Evolutionary conservation across 2,113 vertebrate species (phyloP), one percentile per base, ranked within the genome.

Genomic region (Ellobius talpinus): DNA sequence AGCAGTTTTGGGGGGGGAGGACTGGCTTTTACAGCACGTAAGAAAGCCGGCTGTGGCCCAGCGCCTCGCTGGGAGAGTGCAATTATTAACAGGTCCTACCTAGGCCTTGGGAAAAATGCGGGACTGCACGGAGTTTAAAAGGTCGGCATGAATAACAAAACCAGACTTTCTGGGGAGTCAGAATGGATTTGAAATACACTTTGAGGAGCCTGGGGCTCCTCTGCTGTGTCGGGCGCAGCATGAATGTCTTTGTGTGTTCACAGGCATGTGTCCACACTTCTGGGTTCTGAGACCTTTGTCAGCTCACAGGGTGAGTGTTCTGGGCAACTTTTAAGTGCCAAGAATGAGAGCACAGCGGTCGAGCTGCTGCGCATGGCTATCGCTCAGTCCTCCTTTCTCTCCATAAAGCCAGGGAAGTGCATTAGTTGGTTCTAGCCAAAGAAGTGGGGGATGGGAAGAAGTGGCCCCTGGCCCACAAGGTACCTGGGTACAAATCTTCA

Each of bases 81-180:
- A 98, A 98, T 98, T 98, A 98, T 99, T 99, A 98, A 98, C 98
- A 98, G 98, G 96, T 98, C 98, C 98, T 98, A 98, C 95, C 74
- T 47, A 98, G 98, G 98, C 98, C 98, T 98, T 96, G 87, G 98
- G 98, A 98, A 98, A 98, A 98, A 98, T 97, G 98, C 97, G 98
- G 98, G 97, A 97, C 98, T 98, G 97, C 95, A 68, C 97, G 97
- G 97, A 98, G 98, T 98, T 98, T 98, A 98, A 98, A 99, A 98
- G 98, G 98, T 98, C 98, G 98, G 96, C 0, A 45, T 95, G 98
- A 98, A 98, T 98, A 98, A 98, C 96, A 98, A 98, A 98, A 98
- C 96, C 98, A 98, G 98, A 98, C 98, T 98, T 98, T 98, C 97
- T 98, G 97, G 95, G 94, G 98, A 98, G 98, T 98, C 98, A 97